phyloP scores from a whole-genome alignment of 64 coral and sea anemone genomes.

The Porites australiensis region DNA sequence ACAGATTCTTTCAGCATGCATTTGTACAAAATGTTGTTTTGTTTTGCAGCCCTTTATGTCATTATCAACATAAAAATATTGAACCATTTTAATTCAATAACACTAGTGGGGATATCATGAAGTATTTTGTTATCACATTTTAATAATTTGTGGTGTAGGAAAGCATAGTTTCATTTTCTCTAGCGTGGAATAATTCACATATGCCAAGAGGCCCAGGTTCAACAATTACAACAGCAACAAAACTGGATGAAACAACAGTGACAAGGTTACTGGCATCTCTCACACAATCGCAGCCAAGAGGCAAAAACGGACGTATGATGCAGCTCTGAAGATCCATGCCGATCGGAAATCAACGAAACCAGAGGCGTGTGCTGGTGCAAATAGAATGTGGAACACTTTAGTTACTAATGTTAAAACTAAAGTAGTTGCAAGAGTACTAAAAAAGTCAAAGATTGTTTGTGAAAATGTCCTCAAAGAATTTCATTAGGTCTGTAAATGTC shows the following conservation, averaged over 20 bases:
- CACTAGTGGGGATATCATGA: neutral
- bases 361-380: slow-evolving; percentile 16
- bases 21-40: too few relatives aligned
- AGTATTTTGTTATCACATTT: neutral
- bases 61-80: too few relatives aligned
- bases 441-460: slow-evolving; percentile 23
- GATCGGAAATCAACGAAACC: neutral
- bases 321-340: slow-evolving; percentile 40
- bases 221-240: slow-evolving; percentile 50
- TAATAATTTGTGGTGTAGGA: too few relatives aligned
- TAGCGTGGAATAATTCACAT: slow-evolving; percentile 63
- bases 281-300: slow-evolving; percentile 56
- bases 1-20: too few relatives aligned
- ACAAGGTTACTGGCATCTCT: slow-evolving; percentile 42
- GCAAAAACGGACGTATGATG: slow-evolving; percentile 56
- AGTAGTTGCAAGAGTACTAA: neutral
- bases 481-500: slow-evolving; percentile 68
- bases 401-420: neutral
- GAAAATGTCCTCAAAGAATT: slow-evolving; percentile 33
- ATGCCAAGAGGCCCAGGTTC: slow-evolving; percentile 46
- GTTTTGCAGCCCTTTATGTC: too few relatives aligned
- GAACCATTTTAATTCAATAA: neutral
- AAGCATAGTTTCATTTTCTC: slow-evolving; percentile 33
- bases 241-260: slow-evolving; percentile 70
- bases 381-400: slow-evolving; percentile 55